Evolutionary conservation across 2,888 invertebrate genomes (phyloP), one percentile per base, ranked within the genome.

Genomic region (Caenorhabditis drosophilae): DNA sequence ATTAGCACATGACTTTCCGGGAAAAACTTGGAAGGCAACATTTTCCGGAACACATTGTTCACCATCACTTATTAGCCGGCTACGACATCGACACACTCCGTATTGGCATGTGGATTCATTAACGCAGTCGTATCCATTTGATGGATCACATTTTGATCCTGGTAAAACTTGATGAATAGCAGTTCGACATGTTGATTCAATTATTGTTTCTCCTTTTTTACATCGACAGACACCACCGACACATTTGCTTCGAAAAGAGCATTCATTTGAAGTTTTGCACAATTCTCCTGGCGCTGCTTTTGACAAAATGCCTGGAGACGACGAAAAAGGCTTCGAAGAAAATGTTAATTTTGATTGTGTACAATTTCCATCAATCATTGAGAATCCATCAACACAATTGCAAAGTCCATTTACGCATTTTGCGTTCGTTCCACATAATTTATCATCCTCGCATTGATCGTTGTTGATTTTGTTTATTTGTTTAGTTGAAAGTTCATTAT

Each of bases 221-320:
- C 82, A 82, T 0, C 81, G 66, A 56, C 82, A 82, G 15, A 82
- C 78, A 23, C 78, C 78, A 22, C 77, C 70, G 7, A 77, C 35
- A 48, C 82, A 82, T 60, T 77, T 76, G 0, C 80, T 76, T 7
- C 79, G 61, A 51, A 67, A 78, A 1, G 74, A 74, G 38, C 82
- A 82, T 47, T 82, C 75, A 31, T 73, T 54, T 2, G 71, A 66
- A 1, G 73, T 40, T 2, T 49, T 68, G 45, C 82, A 82, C 35
- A 62, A 64, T 18, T 70, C 67, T 15, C 82, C 82, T 0, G 80
- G 71, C 9, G 44, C 45, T 1, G 61, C 11, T 41, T 67, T 64
- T 31, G 6, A 20, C 23, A 12, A 23, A 22, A 2, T 51, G 35
- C 34, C 18, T 35, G 18, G 41, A 22, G 7, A 61, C 61, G 4